phyloP scores from a whole-genome alignment of 1,140 invertebrate species.

The Drosophila ironensis region DNA sequence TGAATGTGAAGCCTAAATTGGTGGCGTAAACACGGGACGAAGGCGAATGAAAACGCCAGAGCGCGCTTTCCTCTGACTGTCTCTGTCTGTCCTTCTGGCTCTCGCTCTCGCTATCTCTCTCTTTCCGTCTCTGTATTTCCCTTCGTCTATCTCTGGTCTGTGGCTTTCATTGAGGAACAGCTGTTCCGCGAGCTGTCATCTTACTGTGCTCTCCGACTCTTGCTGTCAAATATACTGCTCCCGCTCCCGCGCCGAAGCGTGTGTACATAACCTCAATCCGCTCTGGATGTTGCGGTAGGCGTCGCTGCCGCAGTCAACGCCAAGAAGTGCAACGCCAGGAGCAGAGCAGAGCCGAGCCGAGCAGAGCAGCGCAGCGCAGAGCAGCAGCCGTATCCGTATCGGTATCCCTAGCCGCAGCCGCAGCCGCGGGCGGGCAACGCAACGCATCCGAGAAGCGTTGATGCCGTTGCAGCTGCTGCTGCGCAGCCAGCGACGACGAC shows the following conservation, averaged over 20 bases:
- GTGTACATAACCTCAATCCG: slow-evolving; percentile 71
- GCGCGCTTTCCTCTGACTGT: slow-evolving; percentile 34
- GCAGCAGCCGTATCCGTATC: not conserved
- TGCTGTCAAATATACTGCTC: not conserved
- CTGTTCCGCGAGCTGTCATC: slow-evolving; percentile 11
- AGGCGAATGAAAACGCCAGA: slow-evolving; percentile 31
- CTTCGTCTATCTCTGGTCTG: not conserved
- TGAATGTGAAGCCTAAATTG: slow-evolving; percentile 3
- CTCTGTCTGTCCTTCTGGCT: slow-evolving; percentile 14
- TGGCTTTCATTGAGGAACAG: slow-evolving; percentile 14
- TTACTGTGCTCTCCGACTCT: not conserved
- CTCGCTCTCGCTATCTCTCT: not conserved
- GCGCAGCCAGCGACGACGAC: slow-evolving; percentile 58
- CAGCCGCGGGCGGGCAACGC: slow-evolving; percentile 13
- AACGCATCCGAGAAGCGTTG: slow-evolving; percentile 35
- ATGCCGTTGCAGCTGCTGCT: slow-evolving; percentile 78
- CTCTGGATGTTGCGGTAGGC: slow-evolving; percentile 70
- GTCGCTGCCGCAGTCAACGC: slow-evolving; percentile 20
- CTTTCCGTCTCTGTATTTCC: slow-evolving; percentile 25
- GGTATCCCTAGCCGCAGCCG: slow-evolving; percentile 23
- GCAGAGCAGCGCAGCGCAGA: slow-evolving; percentile 45
- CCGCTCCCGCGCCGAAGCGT: slow-evolving; percentile 55
- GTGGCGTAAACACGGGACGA: slow-evolving; percentile 28
- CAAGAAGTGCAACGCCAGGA: slow-evolving; percentile 51
- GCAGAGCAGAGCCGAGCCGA: slow-evolving; percentile 17